Evolutionary conservation across 2,113 vertebrate genomes (phyloP).

Genomic region (Geococcyx californianus): DNA sequence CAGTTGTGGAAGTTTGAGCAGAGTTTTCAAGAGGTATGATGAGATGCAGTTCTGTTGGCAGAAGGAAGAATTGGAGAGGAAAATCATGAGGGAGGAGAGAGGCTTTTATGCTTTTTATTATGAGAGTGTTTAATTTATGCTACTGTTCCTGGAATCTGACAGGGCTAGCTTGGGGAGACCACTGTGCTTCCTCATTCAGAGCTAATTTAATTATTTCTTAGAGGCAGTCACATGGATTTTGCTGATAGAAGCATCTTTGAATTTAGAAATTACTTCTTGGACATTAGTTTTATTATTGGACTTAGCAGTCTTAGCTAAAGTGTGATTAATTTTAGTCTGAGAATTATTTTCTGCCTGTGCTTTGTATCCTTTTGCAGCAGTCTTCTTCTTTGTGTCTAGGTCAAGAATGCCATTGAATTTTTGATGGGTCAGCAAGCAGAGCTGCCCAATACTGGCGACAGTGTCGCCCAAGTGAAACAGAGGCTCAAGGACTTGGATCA

Average conservation of each 20-base stretch:
- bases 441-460: slow-evolving; percentile 77
- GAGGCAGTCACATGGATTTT: neutral
- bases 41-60: neutral
- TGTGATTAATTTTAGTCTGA: neutral
- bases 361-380: slow-evolving; percentile 13
- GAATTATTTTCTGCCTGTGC: slow-evolving; percentile 15
- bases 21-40: slow-evolving; percentile 88
- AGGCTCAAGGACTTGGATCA: slow-evolving; percentile 80
- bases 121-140: neutral
- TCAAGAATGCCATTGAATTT: slow-evolving; percentile 82
- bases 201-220: slow-evolving; percentile 15
- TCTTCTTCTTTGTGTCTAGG: slow-evolving; percentile 73
- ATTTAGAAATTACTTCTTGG: neutral
- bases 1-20: slow-evolving; percentile 92
- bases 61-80: neutral
- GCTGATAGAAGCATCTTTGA: neutral
- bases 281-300: neutral
- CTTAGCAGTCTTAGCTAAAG: neutral
- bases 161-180: neutral
- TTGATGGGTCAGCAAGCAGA: slow-evolving; percentile 82
- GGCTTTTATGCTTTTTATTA: neutral
- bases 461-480: slow-evolving; percentile 81
- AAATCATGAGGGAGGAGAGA: neutral
- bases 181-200: neutral
- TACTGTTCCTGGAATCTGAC: neutral